Evolutionary conservation across 1,140 invertebrate genomes (phyloP).

Genomic region (Brachionus sp.): DNA sequence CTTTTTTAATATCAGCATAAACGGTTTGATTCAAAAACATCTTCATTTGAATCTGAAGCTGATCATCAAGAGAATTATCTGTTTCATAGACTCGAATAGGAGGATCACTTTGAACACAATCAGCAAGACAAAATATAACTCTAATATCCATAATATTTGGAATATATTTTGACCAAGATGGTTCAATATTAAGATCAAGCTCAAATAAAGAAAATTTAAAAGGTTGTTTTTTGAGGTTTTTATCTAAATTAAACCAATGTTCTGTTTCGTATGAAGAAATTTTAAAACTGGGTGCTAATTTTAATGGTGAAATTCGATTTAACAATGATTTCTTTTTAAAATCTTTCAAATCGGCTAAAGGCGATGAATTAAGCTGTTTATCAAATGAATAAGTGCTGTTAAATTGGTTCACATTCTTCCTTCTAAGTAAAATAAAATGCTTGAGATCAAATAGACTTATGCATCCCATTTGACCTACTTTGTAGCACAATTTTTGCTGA

Average conservation of each 20-base stretch:
- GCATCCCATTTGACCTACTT: constrained; percentile 53
- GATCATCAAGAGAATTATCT: not conserved
- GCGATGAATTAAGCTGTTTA: not conserved
- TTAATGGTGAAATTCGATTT: not conserved
- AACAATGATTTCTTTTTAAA: not conserved
- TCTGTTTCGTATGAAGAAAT: not conserved
- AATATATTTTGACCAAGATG: constrained; percentile 6
- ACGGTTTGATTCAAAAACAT: constrained; percentile 5
- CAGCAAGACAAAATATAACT: not conserved
- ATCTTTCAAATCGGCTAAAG: not conserved
- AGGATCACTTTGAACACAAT: constrained; percentile 32
- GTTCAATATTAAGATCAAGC: not conserved
- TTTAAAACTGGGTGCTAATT: not conserved
- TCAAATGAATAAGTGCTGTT: not conserved
- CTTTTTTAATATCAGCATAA: not conserved
- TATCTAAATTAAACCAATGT: not conserved
- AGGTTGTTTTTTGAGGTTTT: not conserved
- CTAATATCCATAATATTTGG: not conserved
- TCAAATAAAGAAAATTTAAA: not conserved
- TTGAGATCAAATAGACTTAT: constrained; percentile 48
- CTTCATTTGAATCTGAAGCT: constrained; percentile 33
- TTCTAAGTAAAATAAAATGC: constrained; percentile 1
- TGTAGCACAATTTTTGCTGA: constrained; percentile 49
- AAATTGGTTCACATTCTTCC: not conserved
- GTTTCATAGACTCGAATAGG: constrained; percentile 1